A percentile compares a stretch with the other conserved stretches of the same genome.
Conservation (phyloP, 2,888 invertebrate species). For the Cheilosia grossa region DNA sequence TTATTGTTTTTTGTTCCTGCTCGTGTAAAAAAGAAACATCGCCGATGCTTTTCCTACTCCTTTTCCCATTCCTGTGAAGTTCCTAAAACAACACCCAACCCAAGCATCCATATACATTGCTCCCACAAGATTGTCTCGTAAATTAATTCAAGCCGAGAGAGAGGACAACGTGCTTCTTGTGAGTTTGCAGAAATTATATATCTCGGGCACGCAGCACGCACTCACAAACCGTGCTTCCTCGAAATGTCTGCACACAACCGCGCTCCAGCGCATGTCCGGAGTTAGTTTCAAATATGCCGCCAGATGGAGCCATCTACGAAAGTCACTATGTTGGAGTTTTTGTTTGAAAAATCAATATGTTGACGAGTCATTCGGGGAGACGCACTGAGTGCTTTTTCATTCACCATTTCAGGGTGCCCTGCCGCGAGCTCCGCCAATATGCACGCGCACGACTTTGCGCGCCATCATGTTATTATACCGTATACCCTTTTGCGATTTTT, state of each 20-base stretch:
- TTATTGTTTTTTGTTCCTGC: not conserved
- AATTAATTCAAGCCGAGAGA: conserved; percentile 66
- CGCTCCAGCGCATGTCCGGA: conserved; percentile 39
- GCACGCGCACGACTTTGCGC: conserved; percentile 2
- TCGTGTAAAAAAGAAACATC: not conserved
- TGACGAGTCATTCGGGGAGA: conserved; percentile 3
- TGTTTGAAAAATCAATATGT: conserved; percentile 59
- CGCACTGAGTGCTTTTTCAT: conserved; percentile 43
- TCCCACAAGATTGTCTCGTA: conserved; percentile 40
- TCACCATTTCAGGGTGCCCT: conserved; percentile 13
- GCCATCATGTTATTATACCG: conserved; percentile 1
- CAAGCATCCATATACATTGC: not conserved
- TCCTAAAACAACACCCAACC: not conserved
- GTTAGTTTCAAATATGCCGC: conserved; percentile 16
- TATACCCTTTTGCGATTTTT: conserved; percentile 29
- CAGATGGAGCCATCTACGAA: conserved; percentile 44
- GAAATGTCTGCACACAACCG: conserved; percentile 40
- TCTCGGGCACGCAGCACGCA: conserved; percentile 25
- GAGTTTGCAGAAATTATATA: conserved; percentile 56
- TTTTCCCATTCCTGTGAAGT: not conserved
- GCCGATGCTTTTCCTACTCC: conserved; percentile 5
- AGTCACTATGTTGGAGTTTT: not conserved
- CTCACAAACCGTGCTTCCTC: conserved; percentile 19
- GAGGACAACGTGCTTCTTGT: conserved; percentile 63
- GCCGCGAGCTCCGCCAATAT: not conserved